phyloP scores from a whole-genome alignment of 2,113 vertebrate species.

The Pleuronectes platessa region DNA sequence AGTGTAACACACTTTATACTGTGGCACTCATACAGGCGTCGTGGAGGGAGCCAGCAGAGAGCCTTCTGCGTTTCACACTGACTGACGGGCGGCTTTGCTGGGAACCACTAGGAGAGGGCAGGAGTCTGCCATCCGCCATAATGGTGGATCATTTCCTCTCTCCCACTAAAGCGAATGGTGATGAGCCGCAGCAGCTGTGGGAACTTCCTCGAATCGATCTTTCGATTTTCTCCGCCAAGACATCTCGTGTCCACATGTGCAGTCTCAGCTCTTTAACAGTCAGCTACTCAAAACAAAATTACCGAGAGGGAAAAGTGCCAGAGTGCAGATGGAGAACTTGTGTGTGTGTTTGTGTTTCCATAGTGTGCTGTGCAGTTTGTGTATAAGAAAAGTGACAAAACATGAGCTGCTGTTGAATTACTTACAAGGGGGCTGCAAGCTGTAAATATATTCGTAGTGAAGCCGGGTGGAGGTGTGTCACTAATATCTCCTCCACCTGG shows the following conservation, averaged over 20 bases:
- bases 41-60: constrained; percentile 31
- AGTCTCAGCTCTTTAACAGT: constrained; percentile 35
- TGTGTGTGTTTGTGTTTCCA: not conserved
- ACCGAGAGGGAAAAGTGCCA: not conserved
- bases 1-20: constrained; percentile 35
- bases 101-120: constrained; percentile 39
- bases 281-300: constrained; percentile 17
- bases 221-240: constrained; percentile 46
- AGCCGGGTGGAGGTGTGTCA: not conserved
- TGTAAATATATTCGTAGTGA: not conserved
- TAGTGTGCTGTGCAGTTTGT: not conserved
- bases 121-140: constrained; percentile 44
- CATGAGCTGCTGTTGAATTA: constrained; percentile 46
- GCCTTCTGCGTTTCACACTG: constrained; percentile 51
- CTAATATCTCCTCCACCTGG: not conserved
- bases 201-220: constrained; percentile 37
- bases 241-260: constrained; percentile 52
- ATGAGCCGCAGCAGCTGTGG: constrained; percentile 66
- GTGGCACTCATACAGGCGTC: constrained; percentile 22
- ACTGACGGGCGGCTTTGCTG: constrained; percentile 50
- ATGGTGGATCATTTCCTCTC: constrained; percentile 62
- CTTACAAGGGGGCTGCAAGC: constrained; percentile 13
- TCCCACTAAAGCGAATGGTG: constrained; percentile 34
- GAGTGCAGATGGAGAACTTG: not conserved
- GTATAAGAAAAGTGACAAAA: constrained; percentile 15